A percentile compares a stretch with the other conserved stretches of the same genome.
phyloP scores from a whole-genome alignment of 2,888 invertebrate genomes.

The Rhodophaea formosa region DNA sequence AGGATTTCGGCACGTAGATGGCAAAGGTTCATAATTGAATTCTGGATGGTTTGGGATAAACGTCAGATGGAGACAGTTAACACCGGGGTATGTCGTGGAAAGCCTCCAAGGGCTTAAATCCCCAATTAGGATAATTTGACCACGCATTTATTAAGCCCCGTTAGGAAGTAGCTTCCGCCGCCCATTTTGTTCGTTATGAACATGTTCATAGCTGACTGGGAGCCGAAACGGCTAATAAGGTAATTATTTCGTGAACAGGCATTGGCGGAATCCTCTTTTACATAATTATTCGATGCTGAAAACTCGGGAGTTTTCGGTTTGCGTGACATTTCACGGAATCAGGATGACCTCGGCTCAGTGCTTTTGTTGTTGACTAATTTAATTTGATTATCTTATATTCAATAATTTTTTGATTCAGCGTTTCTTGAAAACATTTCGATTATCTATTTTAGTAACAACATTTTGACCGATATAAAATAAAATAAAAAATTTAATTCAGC shows the following conservation, averaged over 20 bases:
- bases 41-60: slow-evolving; percentile 58
- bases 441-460: too few relatives aligned
- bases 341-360: background rate
- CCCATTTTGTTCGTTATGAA: slow-evolving; percentile 18
- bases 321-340: background rate
- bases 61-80: slow-evolving; percentile 51
- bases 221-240: slow-evolving; percentile 9
- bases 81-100: slow-evolving; percentile 47
- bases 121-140: slow-evolving; percentile 56
- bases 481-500: too few relatives aligned
- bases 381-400: too few relatives aligned
- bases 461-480: too few relatives aligned
- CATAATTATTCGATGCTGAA: background rate
- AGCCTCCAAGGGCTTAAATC: slow-evolving; percentile 48
- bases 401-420: too few relatives aligned
- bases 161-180: slow-evolving; percentile 32
- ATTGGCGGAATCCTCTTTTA: background rate
- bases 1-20: slow-evolving; percentile 28
- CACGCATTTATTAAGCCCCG: slow-evolving; percentile 43
- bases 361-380: background rate
- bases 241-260: slow-evolving; percentile 9
- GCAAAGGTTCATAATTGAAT: slow-evolving; percentile 63
- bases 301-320: background rate
- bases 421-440: too few relatives aligned
- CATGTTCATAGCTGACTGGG: slow-evolving; percentile 12